Evolutionary conservation across 2,797 vertebrate species (phyloP), one percentile per base, ranked within the genome.

Genomic region (Coccyzus lansbergi): DNA sequence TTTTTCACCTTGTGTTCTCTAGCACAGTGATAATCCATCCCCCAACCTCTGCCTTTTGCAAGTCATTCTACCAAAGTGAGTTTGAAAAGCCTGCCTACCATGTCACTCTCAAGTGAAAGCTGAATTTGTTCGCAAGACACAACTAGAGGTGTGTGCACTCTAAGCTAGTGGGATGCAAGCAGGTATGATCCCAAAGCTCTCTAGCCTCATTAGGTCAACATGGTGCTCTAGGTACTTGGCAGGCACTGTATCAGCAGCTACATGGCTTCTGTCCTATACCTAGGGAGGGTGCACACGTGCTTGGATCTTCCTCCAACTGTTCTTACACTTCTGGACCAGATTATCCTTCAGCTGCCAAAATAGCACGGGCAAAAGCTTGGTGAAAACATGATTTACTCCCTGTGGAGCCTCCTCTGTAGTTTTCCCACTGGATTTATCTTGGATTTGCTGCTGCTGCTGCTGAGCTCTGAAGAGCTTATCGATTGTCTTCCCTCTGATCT

Each of bases 61-160:
- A 74, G 26, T 40, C 15, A 8, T 13, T 77, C 24, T 58, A 26
- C 24, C 51, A 31, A 77, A 52, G 22, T 6, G 15, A 86, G 33
- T 71, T 78, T 15, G 26, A 38, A 44, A 62, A 36, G 28, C 25
- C 59, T 44, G 14, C 25, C 53, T 52, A 28, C 16, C n/a, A 33
- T 2, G 11, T 72, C 46, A 74, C 18, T 33, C 44, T 70, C 85
- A 44, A 74, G 48, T 75, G 5, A 17, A 64, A 70, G 68, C 25
- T 40, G 48, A 63, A 69, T 44, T 67, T 48, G 60, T 42, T 55
- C 6, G 1, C 7, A 59, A 70, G 48, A 40, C 48, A 38, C 11
- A 28, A 28, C 20, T 42, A 53, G 34, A 67, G 18, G 18, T 52
- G 19, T 0, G 1, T 0, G 0, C 34, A 29, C 22, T 46, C 33